A percentile compares a stretch with the other conserved stretches of the same genome.
These are phyloP conservation scores for Cherax destructor DNA, from an alignment of 1,140 invertebrate species.

Conservation along the genomic window DNA sequence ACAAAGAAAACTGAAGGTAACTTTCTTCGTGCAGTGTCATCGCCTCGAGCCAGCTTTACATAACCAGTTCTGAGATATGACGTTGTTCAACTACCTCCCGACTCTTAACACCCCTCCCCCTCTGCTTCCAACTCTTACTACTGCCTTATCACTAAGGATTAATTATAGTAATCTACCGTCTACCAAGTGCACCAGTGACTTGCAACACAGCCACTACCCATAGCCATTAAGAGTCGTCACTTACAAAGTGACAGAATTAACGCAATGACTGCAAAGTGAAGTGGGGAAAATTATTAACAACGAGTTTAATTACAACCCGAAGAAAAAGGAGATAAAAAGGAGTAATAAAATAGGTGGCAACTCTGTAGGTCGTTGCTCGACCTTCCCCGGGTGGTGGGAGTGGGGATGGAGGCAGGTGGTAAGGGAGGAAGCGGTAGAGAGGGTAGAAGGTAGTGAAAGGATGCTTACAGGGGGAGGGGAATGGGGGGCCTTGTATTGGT, in stretches of 20 bases:
- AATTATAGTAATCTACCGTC: neutral
- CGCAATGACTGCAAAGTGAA: no score
- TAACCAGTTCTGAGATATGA: slow-evolving; percentile 15
- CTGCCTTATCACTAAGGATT: neutral
- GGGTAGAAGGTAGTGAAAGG: neutral
- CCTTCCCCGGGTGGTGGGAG: neutral
- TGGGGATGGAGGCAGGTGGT: no score
- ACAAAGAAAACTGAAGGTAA: neutral
- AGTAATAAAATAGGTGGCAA: neutral
- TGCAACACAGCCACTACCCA: no score
- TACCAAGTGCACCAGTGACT: neutral
- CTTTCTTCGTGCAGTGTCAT: neutral
- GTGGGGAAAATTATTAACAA: no score
- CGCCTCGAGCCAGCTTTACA: slow-evolving; percentile 19
- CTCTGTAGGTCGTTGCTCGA: slow-evolving; percentile 9
- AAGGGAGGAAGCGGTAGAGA: neutral
- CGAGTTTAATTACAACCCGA: no score
- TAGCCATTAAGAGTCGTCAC: no score
- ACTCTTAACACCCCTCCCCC: neutral
- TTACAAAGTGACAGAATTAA: no score
- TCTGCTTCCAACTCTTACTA: neutral
- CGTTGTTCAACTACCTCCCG: neutral
- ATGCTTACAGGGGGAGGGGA: no score
- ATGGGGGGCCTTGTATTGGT: no score
- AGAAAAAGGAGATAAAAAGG: neutral